phyloP scores from a whole-genome alignment of 1,140 invertebrate genomes.

The Sinonovacula constricta region DNA sequence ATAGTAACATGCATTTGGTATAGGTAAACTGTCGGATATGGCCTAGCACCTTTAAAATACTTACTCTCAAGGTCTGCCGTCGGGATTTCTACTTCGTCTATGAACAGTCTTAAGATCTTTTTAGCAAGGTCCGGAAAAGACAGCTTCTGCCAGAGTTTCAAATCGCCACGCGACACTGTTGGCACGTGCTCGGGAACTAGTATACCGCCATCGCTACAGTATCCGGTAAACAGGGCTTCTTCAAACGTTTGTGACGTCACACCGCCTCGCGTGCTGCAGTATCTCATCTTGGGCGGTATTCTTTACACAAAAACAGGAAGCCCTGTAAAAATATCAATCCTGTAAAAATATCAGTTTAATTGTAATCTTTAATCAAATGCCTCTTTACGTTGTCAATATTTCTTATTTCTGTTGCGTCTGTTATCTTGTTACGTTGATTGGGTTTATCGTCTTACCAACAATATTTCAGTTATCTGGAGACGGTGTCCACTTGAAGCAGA shows the following conservation, averaged over 20 bases:
- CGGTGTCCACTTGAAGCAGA: too few relatives aligned
- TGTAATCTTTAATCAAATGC: too few relatives aligned
- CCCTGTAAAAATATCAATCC: too few relatives aligned
- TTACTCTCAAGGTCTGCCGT: slow-evolving; percentile 72
- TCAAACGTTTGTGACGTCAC: slow-evolving; percentile 74
- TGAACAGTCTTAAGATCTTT: slow-evolving; percentile 75
- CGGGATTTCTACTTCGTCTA: slow-evolving; percentile 78
- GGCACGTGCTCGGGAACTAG: slow-evolving; percentile 78
- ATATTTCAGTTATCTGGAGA: too few relatives aligned
- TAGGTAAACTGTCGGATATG: background rate
- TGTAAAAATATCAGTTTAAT: too few relatives aligned
- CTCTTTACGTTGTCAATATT: too few relatives aligned
- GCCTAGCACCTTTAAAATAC: background rate
- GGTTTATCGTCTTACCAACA: too few relatives aligned
- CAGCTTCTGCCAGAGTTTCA: slow-evolving; percentile 75
- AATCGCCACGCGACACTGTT: slow-evolving; percentile 59
- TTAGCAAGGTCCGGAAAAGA: slow-evolving; percentile 77
- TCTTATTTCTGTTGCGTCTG: too few relatives aligned
- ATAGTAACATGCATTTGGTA: too few relatives aligned
- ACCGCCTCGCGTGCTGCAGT: slow-evolving; percentile 76
- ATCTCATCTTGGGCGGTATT: too few relatives aligned
- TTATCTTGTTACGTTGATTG: too few relatives aligned
- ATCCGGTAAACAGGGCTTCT: slow-evolving; percentile 78
- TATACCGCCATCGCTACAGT: slow-evolving; percentile 79
- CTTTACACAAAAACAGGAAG: too few relatives aligned